A percentile compares a stretch with the other conserved stretches of the same genome.
Evolutionary conservation across 1,140 invertebrate species (phyloP).

Genomic region (Eulimnadia texana): DNA sequence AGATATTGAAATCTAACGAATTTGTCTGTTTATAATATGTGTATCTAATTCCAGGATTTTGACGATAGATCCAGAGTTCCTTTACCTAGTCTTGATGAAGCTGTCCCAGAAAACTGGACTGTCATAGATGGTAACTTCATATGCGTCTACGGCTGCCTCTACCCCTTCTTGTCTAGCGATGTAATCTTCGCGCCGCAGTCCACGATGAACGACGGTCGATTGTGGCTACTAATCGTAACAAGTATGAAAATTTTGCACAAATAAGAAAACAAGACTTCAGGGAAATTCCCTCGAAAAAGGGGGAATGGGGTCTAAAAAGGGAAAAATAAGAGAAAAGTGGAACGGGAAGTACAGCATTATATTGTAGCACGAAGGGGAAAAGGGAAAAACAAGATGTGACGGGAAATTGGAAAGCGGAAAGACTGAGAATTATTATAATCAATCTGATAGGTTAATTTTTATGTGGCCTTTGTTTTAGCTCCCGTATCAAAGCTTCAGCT

Average conservation of each 20-base stretch:
- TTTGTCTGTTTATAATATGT: too few species aligned
- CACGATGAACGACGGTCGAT: constrained; percentile 70
- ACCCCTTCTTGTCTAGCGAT: constrained; percentile 72
- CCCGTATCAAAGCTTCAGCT: neutral
- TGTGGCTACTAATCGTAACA: constrained; percentile 70
- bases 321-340: too few species aligned
- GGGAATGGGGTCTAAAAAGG: too few species aligned
- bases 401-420: too few species aligned
- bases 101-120: constrained; percentile 57
- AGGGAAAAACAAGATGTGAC: too few species aligned
- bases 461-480: neutral
- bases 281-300: too few species aligned
- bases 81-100: constrained; percentile 54
- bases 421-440: too few species aligned
- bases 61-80: neutral
- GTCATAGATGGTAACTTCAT: constrained; percentile 71
- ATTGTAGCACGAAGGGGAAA: too few species aligned
- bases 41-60: neutral
- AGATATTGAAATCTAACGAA: too few species aligned
- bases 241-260: too few species aligned
- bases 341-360: too few species aligned
- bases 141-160: constrained; percentile 73
- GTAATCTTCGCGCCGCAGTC: constrained; percentile 69
- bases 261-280: too few species aligned
- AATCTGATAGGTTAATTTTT: neutral